Evolutionary conservation across 2,797 vertebrate genomes (phyloP).

Genomic region (Enoplosus armatus): DNA sequence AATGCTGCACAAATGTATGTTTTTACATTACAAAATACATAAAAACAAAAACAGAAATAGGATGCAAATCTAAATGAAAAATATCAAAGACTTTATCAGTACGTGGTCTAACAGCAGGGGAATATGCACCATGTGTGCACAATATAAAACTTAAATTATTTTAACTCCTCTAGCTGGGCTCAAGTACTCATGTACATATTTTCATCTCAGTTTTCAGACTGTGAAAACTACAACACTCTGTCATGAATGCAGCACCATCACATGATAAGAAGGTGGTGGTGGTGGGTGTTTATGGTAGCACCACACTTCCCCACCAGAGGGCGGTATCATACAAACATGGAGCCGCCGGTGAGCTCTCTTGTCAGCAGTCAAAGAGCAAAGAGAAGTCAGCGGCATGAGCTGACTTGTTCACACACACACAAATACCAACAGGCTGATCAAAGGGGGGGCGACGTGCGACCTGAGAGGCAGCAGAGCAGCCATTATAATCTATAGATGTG

Average conservation of each 20-base stretch:
- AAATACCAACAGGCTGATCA: conserved; percentile 58
- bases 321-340: conserved; percentile 52
- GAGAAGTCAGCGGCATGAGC: conserved; percentile 51
- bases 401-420: conserved; percentile 60
- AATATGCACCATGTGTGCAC: not conserved
- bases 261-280: not conserved
- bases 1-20: not conserved
- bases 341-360: not conserved
- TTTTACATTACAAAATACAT: not conserved
- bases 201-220: not conserved
- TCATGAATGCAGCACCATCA: not conserved
- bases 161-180: not conserved
- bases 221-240: not conserved
- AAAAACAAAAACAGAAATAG: not conserved
- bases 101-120: not conserved
- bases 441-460: conserved; percentile 44
- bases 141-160: not conserved
- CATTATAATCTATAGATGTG: conserved; percentile 54
- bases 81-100: no score
- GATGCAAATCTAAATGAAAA: not conserved
- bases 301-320: conserved; percentile 65
- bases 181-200: not conserved
- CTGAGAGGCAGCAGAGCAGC: conserved; percentile 40
- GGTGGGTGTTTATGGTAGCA: not conserved
- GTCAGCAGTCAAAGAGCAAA: conserved; percentile 53